Percentiles rank a stretch among this genome's conserved stretches.
Evolutionary conservation across 2,113 vertebrate genomes (phyloP).

Genomic region (Microtus richardsoni): DNA sequence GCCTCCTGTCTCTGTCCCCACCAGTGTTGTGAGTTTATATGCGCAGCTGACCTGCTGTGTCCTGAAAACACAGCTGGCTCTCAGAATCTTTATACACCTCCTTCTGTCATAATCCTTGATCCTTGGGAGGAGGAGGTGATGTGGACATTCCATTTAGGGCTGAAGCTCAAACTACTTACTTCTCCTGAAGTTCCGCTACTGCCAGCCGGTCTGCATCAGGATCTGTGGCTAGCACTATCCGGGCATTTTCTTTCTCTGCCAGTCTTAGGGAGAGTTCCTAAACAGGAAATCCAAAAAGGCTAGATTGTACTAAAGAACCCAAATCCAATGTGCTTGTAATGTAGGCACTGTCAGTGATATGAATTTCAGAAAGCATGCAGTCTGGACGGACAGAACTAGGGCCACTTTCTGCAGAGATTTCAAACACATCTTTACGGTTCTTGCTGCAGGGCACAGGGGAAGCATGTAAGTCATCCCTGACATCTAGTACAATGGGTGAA

Average conservation of each 20-base stretch:
- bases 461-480: constrained; percentile 6
- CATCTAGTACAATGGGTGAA: background rate
- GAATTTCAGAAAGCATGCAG: constrained; percentile 51
- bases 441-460: background rate
- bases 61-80: background rate
- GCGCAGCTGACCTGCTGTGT: background rate
- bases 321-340: too few relatives aligned
- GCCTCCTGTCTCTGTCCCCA: background rate
- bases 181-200: constrained; percentile 92
- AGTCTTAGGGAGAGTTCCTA: constrained; percentile 93
- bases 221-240: constrained; percentile 94
- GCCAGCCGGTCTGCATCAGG: constrained; percentile 97
- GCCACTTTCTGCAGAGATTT: background rate
- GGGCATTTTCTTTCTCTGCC: constrained; percentile 92
- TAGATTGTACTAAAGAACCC: background rate
- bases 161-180: constrained; percentile 84
- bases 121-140: background rate
- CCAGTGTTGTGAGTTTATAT: background rate
- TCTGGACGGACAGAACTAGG: background rate
- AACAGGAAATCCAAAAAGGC: constrained; percentile 43
- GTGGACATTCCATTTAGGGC: constrained; percentile 18
- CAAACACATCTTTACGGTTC: background rate
- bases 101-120: constrained; percentile 26
- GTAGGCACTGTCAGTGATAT: background rate
- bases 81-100: background rate